A percentile compares a stretch with the other conserved stretches of the same genome.
Evolutionary conservation across 2,113 vertebrate species (phyloP).

Genomic region (Camelus dromedarius): DNA sequence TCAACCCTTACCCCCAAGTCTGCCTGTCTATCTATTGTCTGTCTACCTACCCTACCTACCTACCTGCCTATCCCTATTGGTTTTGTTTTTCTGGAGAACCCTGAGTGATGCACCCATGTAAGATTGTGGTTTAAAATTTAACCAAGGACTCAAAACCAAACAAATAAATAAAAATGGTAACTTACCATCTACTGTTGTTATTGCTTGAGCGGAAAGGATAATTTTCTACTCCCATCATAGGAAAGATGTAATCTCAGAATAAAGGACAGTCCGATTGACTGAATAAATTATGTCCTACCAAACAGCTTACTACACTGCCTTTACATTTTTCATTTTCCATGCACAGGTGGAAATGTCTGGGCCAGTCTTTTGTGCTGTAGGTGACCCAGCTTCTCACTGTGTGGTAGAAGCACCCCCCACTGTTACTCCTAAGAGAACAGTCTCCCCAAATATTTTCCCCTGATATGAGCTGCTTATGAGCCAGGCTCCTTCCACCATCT

Average conservation of each 20-base stretch:
- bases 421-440: background rate
- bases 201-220: background rate
- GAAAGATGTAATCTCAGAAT: background rate
- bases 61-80: background rate
- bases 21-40: background rate
- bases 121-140: background rate
- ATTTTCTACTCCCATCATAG: background rate
- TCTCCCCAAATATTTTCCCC: background rate
- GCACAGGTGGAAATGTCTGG: background rate
- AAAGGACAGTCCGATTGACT: background rate
- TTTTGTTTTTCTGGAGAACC: slow-evolving; percentile 45
- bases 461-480: background rate
- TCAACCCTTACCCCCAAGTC: background rate
- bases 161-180: background rate
- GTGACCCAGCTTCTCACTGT: background rate
- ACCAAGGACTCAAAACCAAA: slow-evolving; percentile 26
- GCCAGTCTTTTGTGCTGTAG: background rate
- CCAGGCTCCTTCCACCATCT: background rate
- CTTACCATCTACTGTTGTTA: background rate
- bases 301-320: background rate
- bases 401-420: background rate
- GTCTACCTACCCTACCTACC: background rate
- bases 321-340: background rate
- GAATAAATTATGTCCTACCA: background rate
- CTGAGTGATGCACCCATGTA: background rate